phyloP scores from a whole-genome alignment of 2,797 vertebrate species.

The Heteromormyrus szaboi region DNA sequence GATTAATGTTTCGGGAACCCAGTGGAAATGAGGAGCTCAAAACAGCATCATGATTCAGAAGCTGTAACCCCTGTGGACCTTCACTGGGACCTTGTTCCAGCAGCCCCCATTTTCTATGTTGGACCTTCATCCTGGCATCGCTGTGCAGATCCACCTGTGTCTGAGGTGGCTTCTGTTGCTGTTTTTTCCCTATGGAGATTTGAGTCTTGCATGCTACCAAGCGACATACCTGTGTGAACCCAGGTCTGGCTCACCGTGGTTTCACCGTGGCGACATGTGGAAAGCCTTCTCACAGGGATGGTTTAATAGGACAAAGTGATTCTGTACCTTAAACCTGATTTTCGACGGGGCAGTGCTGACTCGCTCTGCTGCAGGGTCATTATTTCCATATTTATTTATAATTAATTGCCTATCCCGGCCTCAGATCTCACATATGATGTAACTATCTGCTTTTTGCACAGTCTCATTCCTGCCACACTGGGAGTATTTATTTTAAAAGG shows the following conservation, averaged over 20 bases:
- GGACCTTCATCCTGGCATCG: background rate
- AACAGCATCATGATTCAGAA: background rate
- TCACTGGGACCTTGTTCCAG: background rate
- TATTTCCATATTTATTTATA: background rate
- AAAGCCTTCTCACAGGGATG: background rate
- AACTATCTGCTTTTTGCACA: background rate
- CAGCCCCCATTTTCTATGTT: background rate
- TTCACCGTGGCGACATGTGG: background rate
- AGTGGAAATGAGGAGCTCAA: background rate
- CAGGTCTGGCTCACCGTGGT: background rate
- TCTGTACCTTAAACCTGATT: background rate
- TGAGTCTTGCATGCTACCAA: background rate
- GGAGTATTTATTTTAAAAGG: background rate
- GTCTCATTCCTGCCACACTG: background rate
- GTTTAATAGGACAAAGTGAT: background rate
- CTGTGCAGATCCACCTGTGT: background rate
- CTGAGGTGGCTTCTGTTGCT: background rate
- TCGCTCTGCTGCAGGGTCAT: background rate
- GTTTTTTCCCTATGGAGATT: background rate
- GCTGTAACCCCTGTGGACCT: background rate
- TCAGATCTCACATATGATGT: background rate
- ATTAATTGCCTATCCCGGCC: background rate
- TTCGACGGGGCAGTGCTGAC: background rate
- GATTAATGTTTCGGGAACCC: background rate
- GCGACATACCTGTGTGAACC: background rate